A percentile compares a stretch with the other conserved stretches of the same genome.
phyloP scores from a whole-genome alignment of 2,888 invertebrate genomes.

The Rhaphigaster nebulosa region DNA sequence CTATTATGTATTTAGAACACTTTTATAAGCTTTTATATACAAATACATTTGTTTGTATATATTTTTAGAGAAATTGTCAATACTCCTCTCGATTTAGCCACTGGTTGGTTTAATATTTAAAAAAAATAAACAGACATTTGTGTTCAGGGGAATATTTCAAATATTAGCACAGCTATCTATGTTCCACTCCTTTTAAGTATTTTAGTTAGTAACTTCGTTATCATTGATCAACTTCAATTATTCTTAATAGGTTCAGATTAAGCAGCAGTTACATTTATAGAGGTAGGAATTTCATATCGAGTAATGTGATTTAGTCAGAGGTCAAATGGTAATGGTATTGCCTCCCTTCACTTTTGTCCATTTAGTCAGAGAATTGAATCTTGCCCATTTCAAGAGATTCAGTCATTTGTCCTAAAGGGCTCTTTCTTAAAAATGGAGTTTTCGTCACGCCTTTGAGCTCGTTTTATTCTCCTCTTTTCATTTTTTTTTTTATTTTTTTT shows the following conservation, averaged over 20 bases:
- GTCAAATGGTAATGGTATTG: neutral
- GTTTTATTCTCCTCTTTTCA: neutral
- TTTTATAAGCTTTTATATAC: too few relatives aligned
- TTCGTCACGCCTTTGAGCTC: slow-evolving; percentile 13
- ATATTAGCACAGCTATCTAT: too few relatives aligned
- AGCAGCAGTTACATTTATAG: slow-evolving; percentile 25
- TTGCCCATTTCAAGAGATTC: slow-evolving; percentile 12
- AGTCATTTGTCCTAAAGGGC: slow-evolving; percentile 46
- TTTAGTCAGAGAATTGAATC: slow-evolving; percentile 22
- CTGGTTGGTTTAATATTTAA: too few relatives aligned
- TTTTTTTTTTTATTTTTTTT: slow-evolving; percentile 20
- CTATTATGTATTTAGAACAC: too few relatives aligned
- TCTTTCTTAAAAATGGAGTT: slow-evolving; percentile 35
- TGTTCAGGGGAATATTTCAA: too few relatives aligned
- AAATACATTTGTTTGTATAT: too few relatives aligned
- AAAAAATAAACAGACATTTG: too few relatives aligned
- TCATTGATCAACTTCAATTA: neutral
- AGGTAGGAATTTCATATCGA: neutral
- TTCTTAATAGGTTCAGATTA: neutral
- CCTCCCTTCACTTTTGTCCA: slow-evolving; percentile 7
- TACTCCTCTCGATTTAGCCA: too few relatives aligned
- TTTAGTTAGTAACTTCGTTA: neutral
- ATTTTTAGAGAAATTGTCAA: too few relatives aligned
- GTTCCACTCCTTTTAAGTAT: too few relatives aligned
- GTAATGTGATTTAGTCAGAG: neutral